Base-by-base conservation (phyloP, 1,140 invertebrate genomes). In the Nebria ingens region DNA sequence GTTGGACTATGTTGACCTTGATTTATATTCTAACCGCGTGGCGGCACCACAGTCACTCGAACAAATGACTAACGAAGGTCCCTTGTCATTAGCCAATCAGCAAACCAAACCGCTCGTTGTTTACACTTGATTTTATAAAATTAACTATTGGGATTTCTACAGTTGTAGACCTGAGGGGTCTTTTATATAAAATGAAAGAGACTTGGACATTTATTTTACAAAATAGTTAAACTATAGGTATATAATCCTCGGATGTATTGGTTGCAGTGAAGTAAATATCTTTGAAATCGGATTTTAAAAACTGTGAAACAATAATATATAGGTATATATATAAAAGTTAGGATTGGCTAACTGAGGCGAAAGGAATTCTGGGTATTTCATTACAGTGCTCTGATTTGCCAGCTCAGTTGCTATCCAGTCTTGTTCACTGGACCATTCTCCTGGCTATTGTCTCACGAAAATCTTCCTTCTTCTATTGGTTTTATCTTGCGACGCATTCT, bases 281-380 rank as follows among this genome's bases (percentile, higher is more conserved):
- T 34, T 34, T 34, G 6, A 34, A 34, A 34, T 6, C 25, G n/a
- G 25, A 34, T 34, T 34, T 34, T 34, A 34, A 34, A 34, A 34
- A 34, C 25, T n/a, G 25, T 9, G n/a, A 34, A 34, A 34, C 25
- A 34, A 34, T 34, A 34, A 34, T 34, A 34, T 6, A 6, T n/a
- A 34, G n/a, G n/a, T n/a, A n/a, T n/a, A n/a, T n/a, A n/a, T n/a
- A n/a, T n/a, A n/a, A n/a, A n/a, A n/a, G n/a, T n/a, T n/a, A n/a
- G n/a, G n/a, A n/a, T n/a, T n/a, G n/a, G n/a, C 25, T 6, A 34
- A 34, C 25, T 34, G 25, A 34, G 17, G 6, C 19, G 21, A 25
- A 53, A 53, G 52, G 52, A 53, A 53, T 53, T 53, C 52, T 23
- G 52, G 52, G 23, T 53, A 53, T 53, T 53, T 53, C 52, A 53